Evolutionary conservation across 2,888 invertebrate species (phyloP).

Genomic region (Epinotia demarniana): DNA sequence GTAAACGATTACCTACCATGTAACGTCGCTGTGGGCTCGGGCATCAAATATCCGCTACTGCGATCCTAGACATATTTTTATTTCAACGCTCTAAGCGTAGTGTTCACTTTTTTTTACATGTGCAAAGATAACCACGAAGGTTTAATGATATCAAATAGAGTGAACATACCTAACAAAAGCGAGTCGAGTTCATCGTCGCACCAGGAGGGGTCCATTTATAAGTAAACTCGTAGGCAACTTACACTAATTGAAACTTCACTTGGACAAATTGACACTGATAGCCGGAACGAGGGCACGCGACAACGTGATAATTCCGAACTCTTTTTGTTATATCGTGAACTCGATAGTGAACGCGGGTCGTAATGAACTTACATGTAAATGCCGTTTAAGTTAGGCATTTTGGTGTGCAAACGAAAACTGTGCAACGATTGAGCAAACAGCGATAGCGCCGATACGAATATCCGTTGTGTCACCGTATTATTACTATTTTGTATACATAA

Average conservation of each 20-base stretch:
- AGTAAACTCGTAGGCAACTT: slow-evolving; percentile 23
- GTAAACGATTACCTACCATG: no score
- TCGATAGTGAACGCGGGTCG: slow-evolving; percentile 46
- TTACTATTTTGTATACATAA: slow-evolving; percentile 19
- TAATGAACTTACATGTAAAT: slow-evolving; percentile 50
- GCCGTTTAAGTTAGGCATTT: slow-evolving; percentile 34
- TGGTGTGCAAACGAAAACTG: slow-evolving; percentile 42
- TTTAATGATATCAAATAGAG: not conserved
- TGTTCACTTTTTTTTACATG: not conserved
- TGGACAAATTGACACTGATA: slow-evolving; percentile 63
- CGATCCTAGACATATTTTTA: no score
- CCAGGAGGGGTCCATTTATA: slow-evolving; percentile 19
- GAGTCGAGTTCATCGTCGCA: slow-evolving; percentile 47
- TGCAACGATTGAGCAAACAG: slow-evolving; percentile 58
- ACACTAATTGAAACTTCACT: slow-evolving; percentile 56
- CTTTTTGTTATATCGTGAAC: slow-evolving; percentile 43
- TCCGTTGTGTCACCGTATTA: slow-evolving; percentile 42
- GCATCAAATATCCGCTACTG: no score
- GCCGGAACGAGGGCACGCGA: slow-evolving; percentile 59
- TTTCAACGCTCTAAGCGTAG: no score
- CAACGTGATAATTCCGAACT: slow-evolving; percentile 59
- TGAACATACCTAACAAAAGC: slow-evolving; percentile 46
- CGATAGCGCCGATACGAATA: slow-evolving; percentile 52
- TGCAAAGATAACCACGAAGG: not conserved
- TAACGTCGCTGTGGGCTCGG: no score